Percentiles rank a stretch among this genome's conserved stretches.
Conservation (phyloP, 2,888 invertebrate species). For the Hipparchia semele region DNA sequence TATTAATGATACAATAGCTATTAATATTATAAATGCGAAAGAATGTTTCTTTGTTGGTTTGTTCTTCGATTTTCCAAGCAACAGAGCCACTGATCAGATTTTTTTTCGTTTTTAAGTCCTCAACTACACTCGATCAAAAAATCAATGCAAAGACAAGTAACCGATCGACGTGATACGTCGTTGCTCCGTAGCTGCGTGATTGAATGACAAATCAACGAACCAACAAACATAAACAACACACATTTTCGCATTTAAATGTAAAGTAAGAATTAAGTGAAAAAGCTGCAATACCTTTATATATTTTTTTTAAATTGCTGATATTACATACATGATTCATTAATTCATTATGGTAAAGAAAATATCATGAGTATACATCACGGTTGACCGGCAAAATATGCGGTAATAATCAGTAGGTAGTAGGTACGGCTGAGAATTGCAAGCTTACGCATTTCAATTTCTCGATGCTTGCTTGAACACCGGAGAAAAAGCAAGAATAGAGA, state of each 20-base stretch:
- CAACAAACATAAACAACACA: too few relatives aligned
- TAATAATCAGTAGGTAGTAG: constrained; percentile 4
- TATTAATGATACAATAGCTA: not conserved
- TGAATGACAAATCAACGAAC: too few relatives aligned
- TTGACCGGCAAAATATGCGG: constrained; percentile 21
- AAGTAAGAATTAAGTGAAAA: too few relatives aligned
- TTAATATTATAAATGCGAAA: not conserved
- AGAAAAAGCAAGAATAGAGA: constrained; percentile 32
- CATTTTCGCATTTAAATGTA: too few relatives aligned
- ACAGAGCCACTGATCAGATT: too few relatives aligned
- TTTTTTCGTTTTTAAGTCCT: too few relatives aligned
- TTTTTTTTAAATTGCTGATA: not conserved
- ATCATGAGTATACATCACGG: not conserved
- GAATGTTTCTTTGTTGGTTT: too few relatives aligned
- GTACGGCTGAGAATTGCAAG: constrained; percentile 9
- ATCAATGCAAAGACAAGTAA: too few relatives aligned
- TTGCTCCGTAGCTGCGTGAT: too few relatives aligned
- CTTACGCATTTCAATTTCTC: constrained; percentile 23
- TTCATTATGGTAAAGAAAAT: not conserved
- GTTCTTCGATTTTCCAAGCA: too few relatives aligned
- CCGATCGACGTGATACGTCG: too few relatives aligned
- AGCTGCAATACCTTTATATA: not conserved
- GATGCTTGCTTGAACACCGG: constrained; percentile 11
- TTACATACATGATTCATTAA: not conserved
- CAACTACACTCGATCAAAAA: too few relatives aligned